Percentiles rank a stretch among this genome's conserved stretches.
These are phyloP conservation scores for Megalops atlanticus DNA, from an alignment of 2,113 vertebrate genomes.

Conservation along the genomic window DNA sequence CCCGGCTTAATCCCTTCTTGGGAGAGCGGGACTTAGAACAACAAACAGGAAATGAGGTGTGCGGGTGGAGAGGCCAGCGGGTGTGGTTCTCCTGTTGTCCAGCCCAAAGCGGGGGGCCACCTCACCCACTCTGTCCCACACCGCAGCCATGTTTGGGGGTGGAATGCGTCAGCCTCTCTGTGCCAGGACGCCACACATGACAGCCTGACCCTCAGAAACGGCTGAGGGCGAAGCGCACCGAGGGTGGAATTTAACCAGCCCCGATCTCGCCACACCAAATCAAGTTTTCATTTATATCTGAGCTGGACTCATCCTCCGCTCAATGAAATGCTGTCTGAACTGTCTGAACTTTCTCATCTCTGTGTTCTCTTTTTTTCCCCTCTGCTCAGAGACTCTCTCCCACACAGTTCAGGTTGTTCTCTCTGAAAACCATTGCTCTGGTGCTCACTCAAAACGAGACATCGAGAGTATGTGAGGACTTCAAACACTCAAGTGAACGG, in stretches of 20 bases:
- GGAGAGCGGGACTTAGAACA: neutral
- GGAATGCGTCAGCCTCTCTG: constrained; percentile 36
- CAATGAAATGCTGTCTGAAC: too few relatives aligned
- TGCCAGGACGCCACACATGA: constrained; percentile 17
- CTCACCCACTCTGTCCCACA: neutral
- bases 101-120: too few relatives aligned
- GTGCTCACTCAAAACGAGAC: neutral
- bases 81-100: constrained; percentile 32
- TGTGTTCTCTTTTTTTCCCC: neutral
- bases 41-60: neutral
- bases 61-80: constrained; percentile 20
- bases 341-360: neutral
- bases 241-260: neutral
- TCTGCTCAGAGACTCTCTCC: too few relatives aligned
- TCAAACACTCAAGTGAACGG: neutral
- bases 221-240: neutral
- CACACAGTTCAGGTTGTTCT: too few relatives aligned
- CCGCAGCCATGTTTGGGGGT: constrained; percentile 46
- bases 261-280: neutral
- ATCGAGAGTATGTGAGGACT: neutral
- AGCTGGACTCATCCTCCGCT: neutral
- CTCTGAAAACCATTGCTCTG: neutral
- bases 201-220: constrained; percentile 8
- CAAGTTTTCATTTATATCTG: neutral
- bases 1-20: neutral